These are phyloP conservation scores for Gambusia yucatana DNA, from an alignment of 2,797 vertebrate species.

Conservation along the genomic window DNA sequence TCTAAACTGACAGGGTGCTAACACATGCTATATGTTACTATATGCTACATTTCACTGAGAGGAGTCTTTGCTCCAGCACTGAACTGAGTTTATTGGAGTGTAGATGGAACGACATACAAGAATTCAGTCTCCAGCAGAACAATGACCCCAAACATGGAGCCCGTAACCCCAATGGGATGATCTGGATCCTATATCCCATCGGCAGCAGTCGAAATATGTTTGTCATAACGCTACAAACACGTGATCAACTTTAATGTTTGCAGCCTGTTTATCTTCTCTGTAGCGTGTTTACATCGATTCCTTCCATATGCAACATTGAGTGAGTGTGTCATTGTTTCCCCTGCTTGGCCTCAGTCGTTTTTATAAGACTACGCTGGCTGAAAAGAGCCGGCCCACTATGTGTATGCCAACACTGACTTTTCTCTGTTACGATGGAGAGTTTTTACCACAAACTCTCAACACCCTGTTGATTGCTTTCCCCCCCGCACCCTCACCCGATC, in stretches of 20 bases:
- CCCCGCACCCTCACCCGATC: too few species aligned
- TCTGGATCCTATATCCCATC: too few species aligned
- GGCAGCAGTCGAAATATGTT: not conserved
- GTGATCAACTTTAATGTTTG: not conserved
- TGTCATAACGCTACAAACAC: not conserved
- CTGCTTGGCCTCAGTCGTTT: conserved; percentile 11
- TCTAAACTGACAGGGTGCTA: not conserved
- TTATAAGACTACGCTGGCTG: not conserved
- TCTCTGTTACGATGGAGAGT: conserved; percentile 34
- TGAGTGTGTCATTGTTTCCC: conserved; percentile 36
- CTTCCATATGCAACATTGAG: conserved; percentile 26
- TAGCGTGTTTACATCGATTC: not conserved
- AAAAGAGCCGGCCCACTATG: conserved; percentile 25
- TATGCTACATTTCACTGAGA: not conserved
- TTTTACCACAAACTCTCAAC: conserved; percentile 49
- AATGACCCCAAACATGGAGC: too few species aligned
- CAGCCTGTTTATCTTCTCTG: not conserved
- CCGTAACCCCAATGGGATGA: not conserved
- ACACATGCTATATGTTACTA: not conserved
- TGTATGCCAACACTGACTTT: conserved; percentile 29
- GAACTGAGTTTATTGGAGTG: not conserved
- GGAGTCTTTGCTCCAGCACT: not conserved
- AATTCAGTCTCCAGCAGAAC: not conserved
- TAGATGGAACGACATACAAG: not conserved
- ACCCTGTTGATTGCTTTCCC: conserved; percentile 42